Evolutionary conservation across 1,140 invertebrate species (phyloP), one percentile per base, ranked within the genome.

Genomic region (Lanistes nyassanus): DNA sequence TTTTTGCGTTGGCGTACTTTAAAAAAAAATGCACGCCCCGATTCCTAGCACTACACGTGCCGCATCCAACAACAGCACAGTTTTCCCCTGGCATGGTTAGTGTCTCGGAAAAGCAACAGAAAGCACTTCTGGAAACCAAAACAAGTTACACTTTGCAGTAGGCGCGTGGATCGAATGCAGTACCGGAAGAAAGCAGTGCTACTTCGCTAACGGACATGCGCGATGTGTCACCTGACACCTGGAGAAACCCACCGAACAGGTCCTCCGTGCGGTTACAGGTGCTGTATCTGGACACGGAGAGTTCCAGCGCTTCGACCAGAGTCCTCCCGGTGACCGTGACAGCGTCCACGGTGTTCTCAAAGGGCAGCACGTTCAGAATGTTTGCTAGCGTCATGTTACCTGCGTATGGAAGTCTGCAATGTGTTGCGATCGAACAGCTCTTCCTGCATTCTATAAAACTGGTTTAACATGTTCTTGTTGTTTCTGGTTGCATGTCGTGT

Each of bases 281-380:
- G 74, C 90, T 83, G 26, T 92, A 89, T 19, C 89, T 83, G 13
- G 84, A 75, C 0, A 93, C 92, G 3, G 90, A 90, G 79, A 91
- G 91, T 83, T 94, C 93, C 47, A 94, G 87, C 37, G 92, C 92
- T 74, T 92, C 88, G 66, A 91, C 80, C 4, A 95, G 81, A 74
- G 93, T 88, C 42, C 89, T 82, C 2, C 94, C 94, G 9, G 88
- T 89, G 47, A 95, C 79, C 76, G 93, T 92, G 58, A 93, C 91
- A 0, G 92, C 89, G 74, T 93, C 92, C 58, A 94, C 89, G 6
- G 90, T 92, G 84, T 95, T 94, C 80, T 92, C 91, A 75, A 95
- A 95, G 0, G 94, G 94, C n/a, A 92, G 89, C 23, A 92, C 91
- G 72, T 91, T 91, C 1, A 94, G 81, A 1, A 94, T 81, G 72